Base-by-base conservation (phyloP, 2,888 invertebrate genomes). In the Monochamus alternatus region DNA sequence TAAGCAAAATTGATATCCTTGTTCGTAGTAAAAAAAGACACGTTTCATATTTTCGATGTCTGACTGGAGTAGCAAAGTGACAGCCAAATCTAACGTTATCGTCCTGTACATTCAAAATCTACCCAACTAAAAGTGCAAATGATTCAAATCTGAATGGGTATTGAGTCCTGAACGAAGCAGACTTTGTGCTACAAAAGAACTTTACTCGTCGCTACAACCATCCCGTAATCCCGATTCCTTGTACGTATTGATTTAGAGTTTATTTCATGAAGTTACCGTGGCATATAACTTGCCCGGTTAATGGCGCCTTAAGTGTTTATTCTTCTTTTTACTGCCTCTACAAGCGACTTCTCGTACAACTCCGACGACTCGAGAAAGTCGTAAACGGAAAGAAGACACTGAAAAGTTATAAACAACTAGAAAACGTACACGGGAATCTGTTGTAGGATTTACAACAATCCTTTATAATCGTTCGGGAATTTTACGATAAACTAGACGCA, bases 241-340 rank as follows among this genome's bases (percentile, higher is more conserved):
- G 60, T 71, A 51, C 62, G 63, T 71, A 71, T 71, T 71, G 63
- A 71, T 63, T 63, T 63, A 62, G 52, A 63, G 62, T 69, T 59
- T 63, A 63, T 63, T 71, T 71, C 62, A 69, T 47, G 60, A 55
- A 71, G 52, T 71, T 14, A 14, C 66, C 52, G 30, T 63, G 51
- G 69, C 31, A 10, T 60, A 60, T 31, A 60, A 60, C 60, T 47
- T 52, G 71, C 63, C 52, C 71, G 63, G 62, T 71, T 71, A 71
- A 71, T 60, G 63, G 63, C 71, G 71, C 63, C 71, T 51, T 70
- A 71, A 71, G 71, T 71, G 71, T 71, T 71, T 71, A 63, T 71
- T 43, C 71, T 52, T 62, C 71, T 31, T 71, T 71, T 71, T 71
- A 71, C 71, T 51, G 71, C 71, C 63, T 22, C 52, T 63, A 32